A percentile compares a stretch with the other conserved stretches of the same genome.
phyloP scores from a whole-genome alignment of 2,888 invertebrate species.

The Gymnosoma rotundatum region DNA sequence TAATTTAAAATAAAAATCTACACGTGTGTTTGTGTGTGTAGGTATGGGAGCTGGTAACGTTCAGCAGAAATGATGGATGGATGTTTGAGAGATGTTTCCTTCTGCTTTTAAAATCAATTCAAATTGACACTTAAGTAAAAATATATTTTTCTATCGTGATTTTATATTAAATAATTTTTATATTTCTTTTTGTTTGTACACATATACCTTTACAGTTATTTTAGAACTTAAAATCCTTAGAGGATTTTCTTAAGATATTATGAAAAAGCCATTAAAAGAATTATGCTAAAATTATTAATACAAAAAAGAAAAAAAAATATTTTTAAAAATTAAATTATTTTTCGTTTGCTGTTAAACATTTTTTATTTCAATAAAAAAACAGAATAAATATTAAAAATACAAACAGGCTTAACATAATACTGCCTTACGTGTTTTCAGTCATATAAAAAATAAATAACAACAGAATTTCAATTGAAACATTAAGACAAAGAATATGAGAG shows the following conservation, averaged over 20 bases:
- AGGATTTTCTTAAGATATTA: not conserved
- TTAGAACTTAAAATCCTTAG: not conserved
- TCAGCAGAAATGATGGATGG: constrained; percentile 20
- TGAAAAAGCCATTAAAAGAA: not conserved
- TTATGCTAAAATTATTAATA: no score
- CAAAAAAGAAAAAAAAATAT: not conserved
- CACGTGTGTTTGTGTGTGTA: no score
- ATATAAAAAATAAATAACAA: constrained; percentile 6
- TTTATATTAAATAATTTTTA: not conserved
- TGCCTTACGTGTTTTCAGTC: not conserved
- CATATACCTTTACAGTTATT: not conserved
- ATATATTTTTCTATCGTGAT: not conserved
- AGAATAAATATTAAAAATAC: not conserved
- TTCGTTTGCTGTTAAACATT: not conserved
- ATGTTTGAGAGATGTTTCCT: not conserved
- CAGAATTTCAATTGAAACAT: not conserved
- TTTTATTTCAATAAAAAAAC: constrained; percentile 4
- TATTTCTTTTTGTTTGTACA: not conserved
- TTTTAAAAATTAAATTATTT: not conserved
- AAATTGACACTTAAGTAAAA: not conserved
- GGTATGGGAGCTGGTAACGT: not conserved
- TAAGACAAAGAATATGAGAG: not conserved
- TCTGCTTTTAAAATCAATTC: not conserved
- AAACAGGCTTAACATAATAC: not conserved
- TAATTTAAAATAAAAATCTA: no score